Percentiles rank a stretch among this genome's conserved stretches.
These are phyloP conservation scores for Solenodon paradoxus DNA, from an alignment of 2,113 vertebrate species.

Conservation along the genomic window DNA sequence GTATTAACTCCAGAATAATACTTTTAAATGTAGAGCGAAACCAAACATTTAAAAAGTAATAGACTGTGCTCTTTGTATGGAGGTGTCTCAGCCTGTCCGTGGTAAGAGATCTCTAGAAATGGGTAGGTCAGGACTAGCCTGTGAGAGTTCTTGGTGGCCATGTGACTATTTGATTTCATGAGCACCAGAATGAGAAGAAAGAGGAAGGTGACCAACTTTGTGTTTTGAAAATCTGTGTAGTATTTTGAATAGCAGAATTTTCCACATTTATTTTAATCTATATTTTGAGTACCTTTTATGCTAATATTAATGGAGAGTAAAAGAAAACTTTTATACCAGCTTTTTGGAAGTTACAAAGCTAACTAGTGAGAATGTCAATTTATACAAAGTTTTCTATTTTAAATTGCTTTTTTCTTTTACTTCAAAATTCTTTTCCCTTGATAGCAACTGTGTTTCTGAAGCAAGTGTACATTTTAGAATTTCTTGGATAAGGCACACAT, in stretches of 20 bases:
- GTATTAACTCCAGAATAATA: neutral
- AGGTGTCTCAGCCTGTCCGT: neutral
- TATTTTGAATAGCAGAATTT: too few species aligned
- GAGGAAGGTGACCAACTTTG: neutral
- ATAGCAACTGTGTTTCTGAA: constrained; percentile 3
- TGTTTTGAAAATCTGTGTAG: too few species aligned
- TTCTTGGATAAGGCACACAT: neutral
- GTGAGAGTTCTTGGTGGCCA: neutral
- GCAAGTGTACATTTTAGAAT: neutral
- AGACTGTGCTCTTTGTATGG: neutral
- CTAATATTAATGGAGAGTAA: neutral
- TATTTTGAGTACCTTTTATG: neutral
- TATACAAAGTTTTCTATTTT: neutral
- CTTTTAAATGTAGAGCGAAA: neutral
- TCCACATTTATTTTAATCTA: too few species aligned
- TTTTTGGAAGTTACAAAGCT: constrained; percentile 23
- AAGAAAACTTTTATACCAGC: neutral
- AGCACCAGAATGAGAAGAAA: neutral
- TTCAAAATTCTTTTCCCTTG: neutral
- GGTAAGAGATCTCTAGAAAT: neutral
- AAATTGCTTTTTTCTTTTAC: neutral
- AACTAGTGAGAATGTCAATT: constrained; percentile 20
- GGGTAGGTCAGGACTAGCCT: neutral
- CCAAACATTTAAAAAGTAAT: neutral
- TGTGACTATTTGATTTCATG: neutral